Evolutionary conservation across 2,888 invertebrate genomes (phyloP), one percentile per base, ranked within the genome.

Genomic region (Sympetrum striolatum): DNA sequence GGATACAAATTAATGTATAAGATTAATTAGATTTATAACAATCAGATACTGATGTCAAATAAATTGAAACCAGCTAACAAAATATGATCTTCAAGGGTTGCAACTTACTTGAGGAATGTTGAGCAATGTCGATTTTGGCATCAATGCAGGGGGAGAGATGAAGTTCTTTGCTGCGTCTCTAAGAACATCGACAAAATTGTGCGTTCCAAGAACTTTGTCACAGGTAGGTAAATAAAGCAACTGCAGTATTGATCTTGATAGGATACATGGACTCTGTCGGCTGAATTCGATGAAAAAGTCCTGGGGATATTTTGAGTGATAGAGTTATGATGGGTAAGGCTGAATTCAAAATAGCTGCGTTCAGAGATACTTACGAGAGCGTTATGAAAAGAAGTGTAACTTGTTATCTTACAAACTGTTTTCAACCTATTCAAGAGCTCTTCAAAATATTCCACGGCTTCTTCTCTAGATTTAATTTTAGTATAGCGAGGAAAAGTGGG

Each of bases 401-500:
- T 96, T 6, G 97, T 96, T 91, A 98, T 96, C 95, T 97, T 97
- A 94, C 97, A 97, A 14, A 98, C 97, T 92, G 96, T 96, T 93
- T 97, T 96, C 90, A 98, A 95, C 91, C 98, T 95, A 79, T 96
- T 95, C n/a, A 98, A 95, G 92, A 99, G 95, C 93, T 97, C 97
- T 92, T 97, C 97, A 93, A 98, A 96, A 93, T 98, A 98, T 92
- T 95, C 95, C 91, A 98, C 93, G 60, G 98, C 98, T 93, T 98
- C 98, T 90, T 95, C 94, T 92, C 96, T 95, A 81, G 96, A 96
- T 92, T 97, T 97, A 93, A 99, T 98, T 94, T 98, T 97, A 0
- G 98, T 98, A 94, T 98, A 99, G 35, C 99, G 96, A 0, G 99
- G 99, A 95, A 99, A 99, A 31, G 99, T 99, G 0, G 99, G 99